phyloP scores from a whole-genome alignment of 2,113 vertebrate genomes.

The Rhynchomys soricoides region DNA sequence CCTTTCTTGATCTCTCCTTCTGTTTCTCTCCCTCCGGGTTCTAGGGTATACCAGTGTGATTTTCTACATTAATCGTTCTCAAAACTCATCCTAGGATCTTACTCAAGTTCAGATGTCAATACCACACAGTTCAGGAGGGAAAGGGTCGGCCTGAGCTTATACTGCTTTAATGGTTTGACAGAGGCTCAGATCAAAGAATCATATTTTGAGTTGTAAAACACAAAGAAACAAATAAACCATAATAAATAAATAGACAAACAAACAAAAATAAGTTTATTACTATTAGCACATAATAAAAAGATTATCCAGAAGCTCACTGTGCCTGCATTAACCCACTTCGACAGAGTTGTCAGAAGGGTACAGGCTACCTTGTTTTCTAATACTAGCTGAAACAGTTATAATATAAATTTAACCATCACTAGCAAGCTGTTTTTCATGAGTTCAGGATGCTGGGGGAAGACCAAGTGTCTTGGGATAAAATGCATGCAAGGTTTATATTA shows the following conservation, averaged over 20 bases:
- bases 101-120: not conserved
- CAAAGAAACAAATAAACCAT: not conserved
- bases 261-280: not conserved
- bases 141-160: not conserved
- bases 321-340: conserved; percentile 25
- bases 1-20: not conserved
- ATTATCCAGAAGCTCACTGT: not conserved
- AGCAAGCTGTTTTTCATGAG: not conserved
- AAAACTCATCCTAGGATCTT: not conserved
- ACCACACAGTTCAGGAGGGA: not conserved
- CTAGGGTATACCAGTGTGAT: not conserved
- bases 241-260: not conserved
- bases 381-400: not conserved
- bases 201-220: not conserved
- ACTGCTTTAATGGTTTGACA: not conserved
- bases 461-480: not conserved
- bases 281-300: not conserved
- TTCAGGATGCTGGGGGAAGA: not conserved
- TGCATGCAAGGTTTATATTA: not conserved
- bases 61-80: not conserved
- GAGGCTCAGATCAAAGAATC: not conserved
- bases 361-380: not conserved
- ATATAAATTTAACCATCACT: not conserved
- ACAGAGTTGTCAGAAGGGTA: not conserved
- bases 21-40: not conserved